Base-by-base conservation (phyloP, 2,888 invertebrate genomes). In the Acanthosepion pharaonis region DNA sequence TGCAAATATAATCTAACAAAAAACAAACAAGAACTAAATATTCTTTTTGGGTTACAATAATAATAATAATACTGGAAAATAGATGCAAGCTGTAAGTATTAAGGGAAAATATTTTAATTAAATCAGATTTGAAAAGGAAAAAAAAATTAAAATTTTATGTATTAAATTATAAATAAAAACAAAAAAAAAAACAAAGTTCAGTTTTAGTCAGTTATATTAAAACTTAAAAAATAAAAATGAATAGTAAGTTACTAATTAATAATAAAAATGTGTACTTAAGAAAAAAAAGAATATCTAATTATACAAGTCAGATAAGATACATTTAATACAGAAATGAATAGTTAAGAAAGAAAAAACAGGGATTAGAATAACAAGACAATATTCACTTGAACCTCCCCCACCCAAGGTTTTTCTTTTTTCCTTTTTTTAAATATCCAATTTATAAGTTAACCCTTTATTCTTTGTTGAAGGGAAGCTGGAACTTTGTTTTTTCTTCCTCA, bases 241-340 rank as follows among this genome's bases (percentile, higher is more conserved):
- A 59, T 59, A 59, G 59, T 59, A 59, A 59, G 23, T 23, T 20
- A 5, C 20, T 20, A 59, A 20, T 59, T 5, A 59, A 59, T 20
- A 20, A 59, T 20, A 20, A 20, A 15, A n/a, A 78, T 1, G 2
- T 78, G 15, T 28, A 78, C 23, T 78, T 78, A 78, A 78, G 23
- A 78, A 33, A n/a, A 78, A n/a, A 33, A 59, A 59, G 23, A 59
- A 59, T 23, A 59, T 59, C 78, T 78, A 78, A n/a, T 78, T 78
- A 78, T 78, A 78, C n/a, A 78, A 78, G 9, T 78, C 78, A 78
- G 78, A 78, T 78, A 78, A 78, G n/a, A 78, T 78, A 78, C 78
- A 78, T 78, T 78, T n/a, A 78, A 78, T 78, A 78, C 78, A 78
- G 78, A 78, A 78, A 78, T 78, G 78, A 33, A 78, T n/a, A 78